Evolutionary conservation across 2,797 vertebrate species (phyloP).

Genomic region (Botia kubotai): DNA sequence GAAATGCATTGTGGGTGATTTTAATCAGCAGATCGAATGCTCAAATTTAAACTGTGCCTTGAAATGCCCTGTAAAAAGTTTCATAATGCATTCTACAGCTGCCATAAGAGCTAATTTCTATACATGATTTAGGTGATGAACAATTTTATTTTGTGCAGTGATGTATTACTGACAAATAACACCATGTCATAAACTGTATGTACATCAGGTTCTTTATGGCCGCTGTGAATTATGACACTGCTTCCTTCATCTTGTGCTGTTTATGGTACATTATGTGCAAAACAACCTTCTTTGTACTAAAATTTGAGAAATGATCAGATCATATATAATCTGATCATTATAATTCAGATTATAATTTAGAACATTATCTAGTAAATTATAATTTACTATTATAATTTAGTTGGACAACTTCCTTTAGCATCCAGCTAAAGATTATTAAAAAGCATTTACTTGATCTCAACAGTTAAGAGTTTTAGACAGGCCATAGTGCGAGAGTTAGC

Average conservation of each 20-base stretch:
- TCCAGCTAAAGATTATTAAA: constrained; percentile 5
- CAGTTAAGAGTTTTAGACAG: neutral
- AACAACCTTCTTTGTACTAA: neutral
- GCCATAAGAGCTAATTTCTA: constrained; percentile 9
- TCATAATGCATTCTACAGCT: constrained; percentile 14
- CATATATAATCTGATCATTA: too few relatives aligned
- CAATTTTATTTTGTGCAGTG: constrained; percentile 14
- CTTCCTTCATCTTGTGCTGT: neutral
- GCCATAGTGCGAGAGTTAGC: neutral
- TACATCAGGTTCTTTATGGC: neutral
- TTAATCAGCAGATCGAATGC: constrained; percentile 8
- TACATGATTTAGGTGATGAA: constrained; percentile 1
- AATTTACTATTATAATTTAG: neutral
- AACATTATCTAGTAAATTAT: neutral
- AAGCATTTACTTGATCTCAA: constrained; percentile 8
- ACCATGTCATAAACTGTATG: constrained; percentile 8
- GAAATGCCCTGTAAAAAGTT: constrained; percentile 17
- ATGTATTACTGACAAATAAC: constrained; percentile 32
- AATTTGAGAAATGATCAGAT: too few relatives aligned
- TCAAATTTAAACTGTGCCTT: constrained; percentile 7
- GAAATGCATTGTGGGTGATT: constrained; percentile 29
- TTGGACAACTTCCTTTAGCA: neutral
- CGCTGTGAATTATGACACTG: neutral
- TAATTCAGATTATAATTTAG: neutral
- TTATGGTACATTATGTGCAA: neutral